Base-by-base conservation (phyloP, 2,888 invertebrate genomes). In the Himalopsyche anomala region DNA sequence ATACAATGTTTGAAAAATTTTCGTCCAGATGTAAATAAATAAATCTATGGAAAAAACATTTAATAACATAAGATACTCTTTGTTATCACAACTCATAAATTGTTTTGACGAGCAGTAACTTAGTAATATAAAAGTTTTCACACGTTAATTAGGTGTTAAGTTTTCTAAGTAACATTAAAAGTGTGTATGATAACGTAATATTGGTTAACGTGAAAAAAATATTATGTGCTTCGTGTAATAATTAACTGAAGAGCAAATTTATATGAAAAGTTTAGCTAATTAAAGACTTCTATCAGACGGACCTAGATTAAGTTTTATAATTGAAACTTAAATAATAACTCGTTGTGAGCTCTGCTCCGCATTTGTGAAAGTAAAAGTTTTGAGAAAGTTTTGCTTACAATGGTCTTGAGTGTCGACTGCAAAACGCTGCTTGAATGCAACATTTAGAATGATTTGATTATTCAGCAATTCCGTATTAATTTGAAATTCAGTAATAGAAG, bases 251-350 rank as follows among this genome's bases (percentile, higher is more conserved):
- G 62, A 28, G 28, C 0, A 19, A 19, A 62, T 81, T 81, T 54
- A 51, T 81, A 11, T 51, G 11, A n/a, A 54, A 81, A 83, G 83
- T 83, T 83, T 45, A 38, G 51, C 74, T 36, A 83, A 83, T 83
- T 69, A 83, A 28, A 83, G 19, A 62, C 62, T 83, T 74, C 83
- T 69, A 45, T 83, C 69, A 74, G 69, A 45, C 45, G 69, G 83
- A 62, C 74, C 62, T 51, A 45, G 45, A 83, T 51, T 74, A 83
- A 83, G 69, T 83, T 83, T 83, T 83, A 83, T 74, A 74, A 83
- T 83, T 83, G 83, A 83, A 83, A 69, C 74, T 83, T 83, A 69
- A 83, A 83, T 83, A 83, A 83, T 83, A 74, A 69, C 83, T 28
- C 45, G 83, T 17, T 40, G 36, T n/a, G 45, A 83, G 51, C 42